These are phyloP conservation scores for Petrosia ficiformis DNA, from an alignment of 37 sponge, comb jelly and placozoan species.

Conservation along the genomic window DNA sequence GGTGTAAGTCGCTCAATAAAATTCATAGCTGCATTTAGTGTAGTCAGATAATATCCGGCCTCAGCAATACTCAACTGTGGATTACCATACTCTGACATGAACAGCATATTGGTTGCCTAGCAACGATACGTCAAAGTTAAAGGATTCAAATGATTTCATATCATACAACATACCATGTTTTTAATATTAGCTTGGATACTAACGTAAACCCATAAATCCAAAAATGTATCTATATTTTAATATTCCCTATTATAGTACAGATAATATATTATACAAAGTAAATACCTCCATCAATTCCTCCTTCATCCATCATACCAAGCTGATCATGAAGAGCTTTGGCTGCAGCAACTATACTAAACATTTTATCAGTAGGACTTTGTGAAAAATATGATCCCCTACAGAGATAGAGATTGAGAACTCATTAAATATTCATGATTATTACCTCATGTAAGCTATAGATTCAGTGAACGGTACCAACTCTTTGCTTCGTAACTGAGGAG, in stretches of 20 bases:
- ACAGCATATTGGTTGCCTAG: constrained; percentile 71
- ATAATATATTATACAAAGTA: neutral
- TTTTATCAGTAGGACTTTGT: constrained; percentile 67
- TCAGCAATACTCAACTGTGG: constrained; percentile 43
- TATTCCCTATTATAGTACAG: neutral
- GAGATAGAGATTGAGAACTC: constrained; percentile 1
- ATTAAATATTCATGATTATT: neutral
- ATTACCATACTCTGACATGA: constrained; percentile 72
- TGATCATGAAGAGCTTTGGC: constrained; percentile 59
- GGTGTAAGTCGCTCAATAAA: constrained; percentile 51
- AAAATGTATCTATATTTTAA: constrained; percentile 34
- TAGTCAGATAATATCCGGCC: constrained; percentile 83
- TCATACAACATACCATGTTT: constrained; percentile 21
- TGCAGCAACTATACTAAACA: constrained; percentile 56
- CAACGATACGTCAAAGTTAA: neutral
- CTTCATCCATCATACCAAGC: neutral
- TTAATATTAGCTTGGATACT: constrained; percentile 54
- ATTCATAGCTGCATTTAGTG: constrained; percentile 49
- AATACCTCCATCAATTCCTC: constrained; percentile 19
- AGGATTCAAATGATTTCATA: neutral
- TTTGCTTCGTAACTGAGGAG: constrained; percentile 3
- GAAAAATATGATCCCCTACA: constrained; percentile 55
- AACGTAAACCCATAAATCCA: constrained; percentile 77
- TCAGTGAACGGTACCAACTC: constrained; percentile 49
- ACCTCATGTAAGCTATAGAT: constrained; percentile 54